Percentiles rank a stretch among this genome's conserved stretches.
phyloP scores from a whole-genome alignment of 1,140 invertebrate genomes.

The Chelonus insularis region DNA sequence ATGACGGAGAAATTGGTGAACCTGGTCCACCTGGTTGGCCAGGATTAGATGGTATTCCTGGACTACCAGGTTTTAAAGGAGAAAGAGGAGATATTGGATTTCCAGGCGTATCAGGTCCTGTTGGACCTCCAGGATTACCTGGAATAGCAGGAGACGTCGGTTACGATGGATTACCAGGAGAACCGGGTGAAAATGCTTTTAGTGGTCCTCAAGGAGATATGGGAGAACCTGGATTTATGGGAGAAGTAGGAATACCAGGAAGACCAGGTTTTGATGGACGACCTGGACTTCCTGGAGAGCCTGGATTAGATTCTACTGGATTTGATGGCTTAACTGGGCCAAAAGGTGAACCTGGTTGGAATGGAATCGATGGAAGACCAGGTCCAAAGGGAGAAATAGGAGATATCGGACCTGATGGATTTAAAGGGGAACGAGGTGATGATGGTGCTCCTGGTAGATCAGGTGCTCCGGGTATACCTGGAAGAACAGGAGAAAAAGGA shows the following conservation, averaged over 20 bases:
- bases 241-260: slow-evolving; percentile 58
- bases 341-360: slow-evolving; percentile 54
- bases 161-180: slow-evolving; percentile 48
- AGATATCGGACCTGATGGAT: slow-evolving; percentile 52
- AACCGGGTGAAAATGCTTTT: slow-evolving; percentile 60
- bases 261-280: slow-evolving; percentile 57
- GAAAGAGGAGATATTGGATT: too few species aligned
- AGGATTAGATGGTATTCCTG: slow-evolving; percentile 56
- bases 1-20: slow-evolving; percentile 50
- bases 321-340: slow-evolving; percentile 53
- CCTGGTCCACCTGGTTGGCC: slow-evolving; percentile 57
- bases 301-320: slow-evolving; percentile 48
- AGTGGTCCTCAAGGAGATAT: slow-evolving; percentile 69
- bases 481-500: slow-evolving; percentile 56
- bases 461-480: slow-evolving; percentile 53
- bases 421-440: slow-evolving; percentile 54
- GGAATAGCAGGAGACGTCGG: slow-evolving; percentile 61
- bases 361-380: slow-evolving; percentile 53
- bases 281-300: slow-evolving; percentile 61
- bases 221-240: slow-evolving; percentile 63
- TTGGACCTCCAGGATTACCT: slow-evolving; percentile 54
- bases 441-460: slow-evolving; percentile 49
- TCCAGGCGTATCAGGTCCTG: slow-evolving; percentile 59
- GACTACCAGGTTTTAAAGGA: slow-evolving; percentile 57
- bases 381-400: slow-evolving; percentile 61